Evolutionary conservation across 2,113 vertebrate genomes (phyloP).

Genomic region (Oxyruncus cristatus): DNA sequence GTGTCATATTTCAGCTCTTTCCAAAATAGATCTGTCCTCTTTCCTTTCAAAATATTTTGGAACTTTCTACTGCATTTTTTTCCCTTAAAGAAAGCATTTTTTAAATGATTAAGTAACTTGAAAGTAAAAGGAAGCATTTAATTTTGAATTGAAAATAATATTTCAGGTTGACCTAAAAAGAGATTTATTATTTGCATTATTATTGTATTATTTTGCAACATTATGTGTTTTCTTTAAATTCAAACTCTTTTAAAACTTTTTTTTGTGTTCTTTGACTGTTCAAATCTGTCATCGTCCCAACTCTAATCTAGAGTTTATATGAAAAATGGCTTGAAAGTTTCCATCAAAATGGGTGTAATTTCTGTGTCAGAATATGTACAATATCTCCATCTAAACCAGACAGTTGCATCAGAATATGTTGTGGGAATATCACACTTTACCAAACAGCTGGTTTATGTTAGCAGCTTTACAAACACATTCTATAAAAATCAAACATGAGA

Average conservation of each 20-base stretch:
- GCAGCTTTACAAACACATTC: neutral
- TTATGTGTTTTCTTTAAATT: neutral
- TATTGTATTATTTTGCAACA: neutral
- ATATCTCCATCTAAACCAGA: neutral
- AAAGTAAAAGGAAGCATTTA: neutral
- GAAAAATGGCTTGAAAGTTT: neutral
- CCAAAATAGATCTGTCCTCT: slow-evolving; percentile 8
- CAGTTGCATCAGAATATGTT: neutral
- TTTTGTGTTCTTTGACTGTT: neutral
- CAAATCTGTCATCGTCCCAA: neutral
- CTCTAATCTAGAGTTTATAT: neutral
- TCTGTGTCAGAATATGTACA: neutral
- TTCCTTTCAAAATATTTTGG: neutral
- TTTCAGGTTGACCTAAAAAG: neutral
- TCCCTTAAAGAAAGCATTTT: neutral
- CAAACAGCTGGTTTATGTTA: neutral
- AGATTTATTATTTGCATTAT: neutral
- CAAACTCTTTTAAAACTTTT: neutral
- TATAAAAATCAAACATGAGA: neutral
- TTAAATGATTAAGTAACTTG: neutral
- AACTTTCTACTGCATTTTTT: neutral
- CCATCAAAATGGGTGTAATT: neutral
- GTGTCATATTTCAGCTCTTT: slow-evolving; percentile 42
- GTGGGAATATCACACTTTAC: neutral
- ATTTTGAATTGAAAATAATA: neutral